Conservation (phyloP, 2,113 vertebrate genomes). For the Phaethornis superciliosus region DNA sequence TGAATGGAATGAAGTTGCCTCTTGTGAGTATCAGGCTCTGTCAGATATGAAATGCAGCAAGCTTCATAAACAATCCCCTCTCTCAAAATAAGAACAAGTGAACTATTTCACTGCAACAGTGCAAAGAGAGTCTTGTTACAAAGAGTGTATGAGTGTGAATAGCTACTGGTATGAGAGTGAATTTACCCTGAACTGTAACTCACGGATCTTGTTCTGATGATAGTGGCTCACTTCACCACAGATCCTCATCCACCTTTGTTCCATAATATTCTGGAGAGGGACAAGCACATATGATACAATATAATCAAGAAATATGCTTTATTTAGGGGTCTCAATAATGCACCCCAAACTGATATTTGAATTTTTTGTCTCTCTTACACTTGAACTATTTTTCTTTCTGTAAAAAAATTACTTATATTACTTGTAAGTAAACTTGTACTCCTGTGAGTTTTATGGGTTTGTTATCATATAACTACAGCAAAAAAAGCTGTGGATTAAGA, state of each 20-base stretch:
- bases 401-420: constrained; percentile 1
- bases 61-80: neutral
- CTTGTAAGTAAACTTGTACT: neutral
- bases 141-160: neutral
- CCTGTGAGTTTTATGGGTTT: constrained; percentile 3
- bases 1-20: neutral
- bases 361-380: neutral
- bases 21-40: neutral
- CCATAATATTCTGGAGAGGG: neutral
- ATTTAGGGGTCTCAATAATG: neutral
- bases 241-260: neutral
- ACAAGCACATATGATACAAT: neutral
- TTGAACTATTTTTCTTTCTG: neutral
- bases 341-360: neutral
- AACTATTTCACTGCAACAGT: neutral
- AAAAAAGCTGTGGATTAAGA: constrained; percentile 52
- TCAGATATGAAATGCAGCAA: neutral
- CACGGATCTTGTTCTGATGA: neutral
- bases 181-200: neutral
- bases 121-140: neutral
- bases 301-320: neutral
- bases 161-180: neutral
- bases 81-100: neutral
- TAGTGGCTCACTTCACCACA: neutral
- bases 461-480: neutral